Evolutionary conservation across 2,888 invertebrate species (phyloP).

Genomic region (Masnerella sp.): DNA sequence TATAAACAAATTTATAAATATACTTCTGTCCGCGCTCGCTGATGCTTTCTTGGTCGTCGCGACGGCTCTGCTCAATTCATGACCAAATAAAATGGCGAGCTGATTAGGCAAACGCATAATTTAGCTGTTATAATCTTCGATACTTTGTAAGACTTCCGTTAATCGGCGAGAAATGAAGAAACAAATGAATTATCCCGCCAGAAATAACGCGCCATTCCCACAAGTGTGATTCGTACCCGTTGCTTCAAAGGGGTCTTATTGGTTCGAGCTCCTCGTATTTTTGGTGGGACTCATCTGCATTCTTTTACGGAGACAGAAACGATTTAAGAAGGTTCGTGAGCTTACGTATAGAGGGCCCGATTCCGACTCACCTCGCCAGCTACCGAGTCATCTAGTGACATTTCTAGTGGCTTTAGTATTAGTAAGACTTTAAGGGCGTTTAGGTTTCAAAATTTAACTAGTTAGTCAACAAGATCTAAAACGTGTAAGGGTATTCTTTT

Average conservation of each 20-base stretch:
- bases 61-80: constrained; percentile 62
- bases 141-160: constrained; percentile 55
- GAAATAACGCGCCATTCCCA: constrained; percentile 31
- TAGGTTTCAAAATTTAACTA: constrained; percentile 44
- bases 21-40: constrained; percentile 56
- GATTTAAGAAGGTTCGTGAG: constrained; percentile 53
- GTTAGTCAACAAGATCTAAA: constrained; percentile 53
- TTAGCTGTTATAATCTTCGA: constrained; percentile 55
- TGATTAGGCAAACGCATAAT: constrained; percentile 61
- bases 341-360: constrained; percentile 20
- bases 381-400: constrained; percentile 50
- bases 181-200: constrained; percentile 28
- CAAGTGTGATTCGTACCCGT: constrained; percentile 21
- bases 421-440: constrained; percentile 50
- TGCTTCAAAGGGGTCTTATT: neutral
- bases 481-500: constrained; percentile 43
- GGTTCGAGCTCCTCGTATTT: constrained; percentile 11
- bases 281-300: constrained; percentile 16
- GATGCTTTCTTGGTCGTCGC: constrained; percentile 56
- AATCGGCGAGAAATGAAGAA: constrained; percentile 26
- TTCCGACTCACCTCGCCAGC: no score
- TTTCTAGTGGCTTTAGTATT: constrained; percentile 60
- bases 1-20: constrained; percentile 54
- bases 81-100: constrained; percentile 62
- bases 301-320: constrained; percentile 5